Percentiles rank a stretch among this genome's conserved stretches.
These are phyloP conservation scores for Drosophila lacertosa DNA, from an alignment of 1,140 invertebrate genomes.

Conservation along the genomic window DNA sequence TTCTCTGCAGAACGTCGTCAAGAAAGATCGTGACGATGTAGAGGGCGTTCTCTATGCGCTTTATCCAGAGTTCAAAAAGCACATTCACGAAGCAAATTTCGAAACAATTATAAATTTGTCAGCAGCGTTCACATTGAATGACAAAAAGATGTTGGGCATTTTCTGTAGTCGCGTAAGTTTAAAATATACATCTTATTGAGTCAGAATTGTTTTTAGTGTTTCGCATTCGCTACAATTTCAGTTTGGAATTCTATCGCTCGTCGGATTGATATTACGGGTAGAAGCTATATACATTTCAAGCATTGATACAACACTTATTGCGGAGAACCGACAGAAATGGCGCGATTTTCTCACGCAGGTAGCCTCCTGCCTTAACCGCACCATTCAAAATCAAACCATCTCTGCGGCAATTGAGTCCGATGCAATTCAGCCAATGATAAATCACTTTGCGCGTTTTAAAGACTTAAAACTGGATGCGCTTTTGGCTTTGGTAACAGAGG, in stretches of 20 bases:
- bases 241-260: constrained; percentile 81
- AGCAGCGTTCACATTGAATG: constrained; percentile 64
- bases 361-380: constrained; percentile 73
- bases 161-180: constrained; percentile 81
- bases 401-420: constrained; percentile 81
- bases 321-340: constrained; percentile 66
- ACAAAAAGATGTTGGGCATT: constrained; percentile 78
- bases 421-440: constrained; percentile 80
- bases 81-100: constrained; percentile 82
- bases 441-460: constrained; percentile 82
- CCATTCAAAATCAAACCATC: constrained; percentile 80
- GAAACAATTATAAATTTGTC: constrained; percentile 71
- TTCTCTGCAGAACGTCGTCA: constrained; percentile 84
- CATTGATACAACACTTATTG: constrained; percentile 54
- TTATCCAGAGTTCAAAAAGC: constrained; percentile 85
- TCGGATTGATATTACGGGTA: constrained; percentile 73
- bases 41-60: constrained; percentile 85
- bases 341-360: constrained; percentile 75
- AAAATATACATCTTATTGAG: neutral
- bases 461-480: constrained; percentile 81
- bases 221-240: constrained; percentile 23
- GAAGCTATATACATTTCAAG: constrained; percentile 68
- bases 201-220: neutral
- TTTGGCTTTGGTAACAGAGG: constrained; percentile 77
- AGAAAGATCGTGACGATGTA: constrained; percentile 84